Base-by-base conservation (phyloP, 2,888 invertebrate species). In the Papilio elwesi region DNA sequence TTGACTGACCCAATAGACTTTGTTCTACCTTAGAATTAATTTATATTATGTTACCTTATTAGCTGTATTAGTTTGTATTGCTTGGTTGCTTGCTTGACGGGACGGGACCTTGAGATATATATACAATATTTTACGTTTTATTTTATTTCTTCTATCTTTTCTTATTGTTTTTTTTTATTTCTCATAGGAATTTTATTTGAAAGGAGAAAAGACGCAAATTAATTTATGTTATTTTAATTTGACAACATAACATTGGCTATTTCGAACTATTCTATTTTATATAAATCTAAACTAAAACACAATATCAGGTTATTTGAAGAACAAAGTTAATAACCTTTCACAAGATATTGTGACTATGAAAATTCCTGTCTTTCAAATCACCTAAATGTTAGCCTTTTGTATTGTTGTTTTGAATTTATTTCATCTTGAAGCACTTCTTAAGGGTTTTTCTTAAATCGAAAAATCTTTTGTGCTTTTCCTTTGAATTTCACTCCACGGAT, bases 361-460 rank as follows among this genome's bases (percentile, higher is more conserved):
- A 59, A 38, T 59, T 38, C 38, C 38, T 38, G n/a, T 38, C 59
- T 59, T 59, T 38, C 38, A 59, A 59, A 38, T 59, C 59, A 59
- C 59, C 38, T 38, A 59, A 59, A n/a, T 59, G 38, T 62, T 59
- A 12, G 47, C 55, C 63, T 72, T 68, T 72, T 68, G 26, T 36
- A 38, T 63, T 55, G 36, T 64, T 53, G 72, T 64, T 68, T 64
- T 53, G n/a, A 68, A 64, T 36, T 38, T 68, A 36, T 26, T 52
- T 68, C 63, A 47, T 62, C 68, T 68, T 43, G 68, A 68, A 73
- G 68, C 63, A 68, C 63, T 64, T 51, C 72, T 64, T 55, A 57
- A 73, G 68, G 68, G 63, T 68, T 63, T 62, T 53, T 49, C 48
- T 65, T 53, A 70, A 65, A 65, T 59, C 51, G 38, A 52, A 47